Base-by-base conservation (phyloP, 2,113 vertebrate species). In the Mus spicilegus region DNA sequence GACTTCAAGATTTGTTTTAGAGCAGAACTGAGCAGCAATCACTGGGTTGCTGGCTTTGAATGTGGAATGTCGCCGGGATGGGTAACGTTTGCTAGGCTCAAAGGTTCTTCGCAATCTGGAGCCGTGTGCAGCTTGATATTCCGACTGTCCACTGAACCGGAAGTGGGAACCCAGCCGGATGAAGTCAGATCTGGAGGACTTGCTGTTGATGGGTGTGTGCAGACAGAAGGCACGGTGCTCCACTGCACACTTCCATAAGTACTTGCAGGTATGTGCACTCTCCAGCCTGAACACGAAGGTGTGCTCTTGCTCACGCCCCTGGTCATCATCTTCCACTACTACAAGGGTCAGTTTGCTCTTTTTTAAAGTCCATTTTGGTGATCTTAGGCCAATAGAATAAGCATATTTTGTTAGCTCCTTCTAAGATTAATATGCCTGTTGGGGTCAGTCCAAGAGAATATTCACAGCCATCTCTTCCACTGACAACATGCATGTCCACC, bases 291-390 rank as follows among this genome's bases (percentile, higher is more conserved):
- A 99, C 97, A 99, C 98, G 86, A 99, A 99, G 0, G 99, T 99
- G 98, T 99, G 99, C 97, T 99, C 99, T 98, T 99, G 99, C 98
- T 99, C 99, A 36, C 99, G 99, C 65, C 99, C 99, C 99, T 99
- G 99, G 28, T 99, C 99, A n/a, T 99, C 99, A 88, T 99, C 99
- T 98, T 99, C 99, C 91, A 99, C 99, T 95, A 99, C 99, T 82
- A 99, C 98, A 69, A 99, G 98, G 0, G 99, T 99, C 97, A 99
- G 97, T 89, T 99, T 99, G 98, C 99, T 99, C 98, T 99, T 99
- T 42, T 98, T 99, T 99, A 95, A 99, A 99, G 98, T 99, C 99
- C 98, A 99, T 99, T 97, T 99, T 99, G 95, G 99, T 99, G 97
- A 99, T 99, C 99, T 99, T 99, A 65, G 99, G 99, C 99, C 99